Conservation (phyloP, 2,797 vertebrate species). For the Esox lucius region DNA sequence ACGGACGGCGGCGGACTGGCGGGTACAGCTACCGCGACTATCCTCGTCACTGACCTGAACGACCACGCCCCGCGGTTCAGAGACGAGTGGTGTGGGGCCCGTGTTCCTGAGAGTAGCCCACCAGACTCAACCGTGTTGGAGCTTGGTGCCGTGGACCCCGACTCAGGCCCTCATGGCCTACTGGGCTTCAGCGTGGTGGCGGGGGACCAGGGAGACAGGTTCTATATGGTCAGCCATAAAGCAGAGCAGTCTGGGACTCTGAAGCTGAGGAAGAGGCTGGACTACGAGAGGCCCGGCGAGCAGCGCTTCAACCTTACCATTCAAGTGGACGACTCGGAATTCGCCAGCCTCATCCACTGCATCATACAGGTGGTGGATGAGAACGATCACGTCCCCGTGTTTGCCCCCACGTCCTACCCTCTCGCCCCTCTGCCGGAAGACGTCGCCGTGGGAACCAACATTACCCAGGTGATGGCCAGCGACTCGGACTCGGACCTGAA, state of each 20-base stretch:
- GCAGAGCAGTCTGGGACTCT: conserved; percentile 78
- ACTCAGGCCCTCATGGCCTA: conserved; percentile 75
- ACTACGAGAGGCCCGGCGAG: conserved; percentile 82
- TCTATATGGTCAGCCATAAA: conserved; percentile 80
- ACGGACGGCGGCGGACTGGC: conserved; percentile 85
- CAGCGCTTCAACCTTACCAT: conserved; percentile 85
- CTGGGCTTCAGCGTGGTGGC: conserved; percentile 80
- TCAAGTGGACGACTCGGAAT: conserved; percentile 83
- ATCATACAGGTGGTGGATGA: conserved; percentile 83
- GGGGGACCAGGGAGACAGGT: conserved; percentile 83
- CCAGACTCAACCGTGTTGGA: conserved; percentile 76
- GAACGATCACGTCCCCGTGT: conserved; percentile 85
- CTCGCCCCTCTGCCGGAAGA: conserved; percentile 79
- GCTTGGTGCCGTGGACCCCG: conserved; percentile 77
- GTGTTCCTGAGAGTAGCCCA: conserved; percentile 73
- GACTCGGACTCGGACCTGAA: conserved; percentile 83
- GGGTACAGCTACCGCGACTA: conserved; percentile 80
- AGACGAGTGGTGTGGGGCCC: conserved; percentile 72
- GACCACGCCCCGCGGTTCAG: conserved; percentile 82
- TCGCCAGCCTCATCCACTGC: conserved; percentile 79
- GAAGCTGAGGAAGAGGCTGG: conserved; percentile 78
- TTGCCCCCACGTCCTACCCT: conserved; percentile 70
- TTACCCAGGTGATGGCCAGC: conserved; percentile 75
- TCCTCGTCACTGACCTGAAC: conserved; percentile 81
- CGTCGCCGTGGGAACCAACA: conserved; percentile 69